Evolutionary conservation across 2,888 invertebrate species (phyloP).

Genomic region (Sarcophaga carnaria): DNA sequence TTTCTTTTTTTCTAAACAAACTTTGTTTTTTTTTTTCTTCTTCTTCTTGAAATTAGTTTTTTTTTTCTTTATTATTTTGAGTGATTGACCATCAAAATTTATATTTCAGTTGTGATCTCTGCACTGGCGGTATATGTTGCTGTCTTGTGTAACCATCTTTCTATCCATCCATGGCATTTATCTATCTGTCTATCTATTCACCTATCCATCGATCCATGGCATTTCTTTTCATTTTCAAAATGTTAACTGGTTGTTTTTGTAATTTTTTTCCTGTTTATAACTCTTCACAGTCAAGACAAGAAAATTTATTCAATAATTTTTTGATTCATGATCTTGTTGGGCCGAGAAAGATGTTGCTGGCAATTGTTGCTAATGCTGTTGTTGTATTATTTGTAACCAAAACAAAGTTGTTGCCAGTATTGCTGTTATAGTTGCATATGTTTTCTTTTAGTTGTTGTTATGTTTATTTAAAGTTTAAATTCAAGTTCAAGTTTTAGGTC

Average conservation of each 20-base stretch:
- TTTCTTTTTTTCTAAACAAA: not conserved
- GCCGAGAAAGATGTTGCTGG: conserved; percentile 36
- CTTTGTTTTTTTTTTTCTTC: too few species aligned
- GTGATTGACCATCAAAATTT: conserved; percentile 62
- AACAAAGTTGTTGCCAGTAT: conserved; percentile 25
- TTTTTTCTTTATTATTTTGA: conserved; percentile 34
- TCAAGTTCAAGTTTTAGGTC: conserved; percentile 65
- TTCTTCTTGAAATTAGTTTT: too few species aligned
- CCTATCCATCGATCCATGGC: not conserved
- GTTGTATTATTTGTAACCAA: conserved; percentile 18
- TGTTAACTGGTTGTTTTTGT: conserved; percentile 20
- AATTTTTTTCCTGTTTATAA: conserved; percentile 42
- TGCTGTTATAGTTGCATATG: conserved; percentile 15
- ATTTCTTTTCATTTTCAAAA: conserved; percentile 47
- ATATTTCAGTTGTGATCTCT: conserved; percentile 28
- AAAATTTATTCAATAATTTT: conserved; percentile 56
- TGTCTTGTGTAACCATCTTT: conserved; percentile 21
- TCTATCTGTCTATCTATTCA: not conserved
- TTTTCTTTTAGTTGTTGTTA: conserved; percentile 27
- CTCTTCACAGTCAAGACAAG: conserved; percentile 25
- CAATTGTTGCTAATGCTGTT: conserved; percentile 9
- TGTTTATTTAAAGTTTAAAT: not conserved
- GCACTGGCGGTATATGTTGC: not conserved
- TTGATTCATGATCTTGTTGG: conserved; percentile 60
- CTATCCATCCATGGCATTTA: not conserved